Evolutionary conservation across 2,113 vertebrate species (phyloP).

Genomic region (Chaetodon auriga): DNA sequence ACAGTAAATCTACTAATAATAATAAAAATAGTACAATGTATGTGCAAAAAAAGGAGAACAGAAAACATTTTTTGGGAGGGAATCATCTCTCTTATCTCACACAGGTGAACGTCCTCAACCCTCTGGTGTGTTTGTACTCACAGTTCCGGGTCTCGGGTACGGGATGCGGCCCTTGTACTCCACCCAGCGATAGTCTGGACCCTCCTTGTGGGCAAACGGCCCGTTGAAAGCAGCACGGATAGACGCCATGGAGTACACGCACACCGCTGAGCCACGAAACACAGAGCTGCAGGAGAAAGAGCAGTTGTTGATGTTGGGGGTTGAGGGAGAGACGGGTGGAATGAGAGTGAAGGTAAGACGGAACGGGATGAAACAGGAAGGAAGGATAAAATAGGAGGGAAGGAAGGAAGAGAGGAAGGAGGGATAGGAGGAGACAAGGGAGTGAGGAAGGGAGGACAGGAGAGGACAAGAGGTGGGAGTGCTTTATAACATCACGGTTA

Average conservation of each 20-base stretch:
- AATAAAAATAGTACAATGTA: too few species aligned
- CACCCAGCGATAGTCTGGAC: slow-evolving; percentile 88
- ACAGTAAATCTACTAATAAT: too few species aligned
- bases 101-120: too few species aligned
- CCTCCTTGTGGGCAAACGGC: slow-evolving; percentile 89
- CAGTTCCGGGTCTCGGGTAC: slow-evolving; percentile 89
- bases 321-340: neutral
- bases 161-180: slow-evolving; percentile 89
- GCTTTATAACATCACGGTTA: slow-evolving; percentile 57
- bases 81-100: neutral
- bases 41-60: too few species aligned
- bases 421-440: neutral
- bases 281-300: slow-evolving; percentile 77
- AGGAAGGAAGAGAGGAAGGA: neutral
- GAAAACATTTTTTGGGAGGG: too few species aligned
- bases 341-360: neutral
- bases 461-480: slow-evolving; percentile 21
- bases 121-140: slow-evolving; percentile 66
- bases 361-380: neutral
- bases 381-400: neutral
- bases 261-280: slow-evolving; percentile 88
- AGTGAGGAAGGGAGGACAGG: neutral
- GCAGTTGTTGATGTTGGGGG: neutral
- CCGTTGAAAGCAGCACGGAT: slow-evolving; percentile 89
- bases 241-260: slow-evolving; percentile 87